Conservation (phyloP, 1,140 invertebrate species). For the Octopus bimaculoides region DNA sequence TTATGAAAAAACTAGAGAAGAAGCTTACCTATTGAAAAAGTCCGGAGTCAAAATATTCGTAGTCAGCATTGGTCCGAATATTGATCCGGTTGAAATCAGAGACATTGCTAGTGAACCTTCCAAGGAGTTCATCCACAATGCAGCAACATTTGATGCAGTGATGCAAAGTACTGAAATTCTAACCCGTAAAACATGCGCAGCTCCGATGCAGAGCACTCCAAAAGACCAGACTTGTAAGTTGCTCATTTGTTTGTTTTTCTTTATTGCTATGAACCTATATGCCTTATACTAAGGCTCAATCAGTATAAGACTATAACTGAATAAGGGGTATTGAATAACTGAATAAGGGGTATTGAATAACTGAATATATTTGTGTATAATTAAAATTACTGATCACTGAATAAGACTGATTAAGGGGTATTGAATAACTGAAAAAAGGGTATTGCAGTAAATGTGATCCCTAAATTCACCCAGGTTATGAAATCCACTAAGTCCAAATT, state of each 20-base stretch:
- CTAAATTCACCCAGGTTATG: too few species aligned
- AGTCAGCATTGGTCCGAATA: slow-evolving; percentile 16
- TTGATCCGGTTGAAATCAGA: slow-evolving; percentile 16
- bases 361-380: too few species aligned
- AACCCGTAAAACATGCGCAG: neutral
- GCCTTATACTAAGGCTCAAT: too few species aligned
- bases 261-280: neutral
- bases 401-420: too few species aligned
- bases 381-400: too few species aligned
- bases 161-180: neutral
- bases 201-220: neutral
- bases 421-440: too few species aligned
- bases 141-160: slow-evolving; percentile 7
- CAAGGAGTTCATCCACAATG: slow-evolving; percentile 9
- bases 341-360: too few species aligned
- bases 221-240: neutral
- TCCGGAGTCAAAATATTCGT: slow-evolving; percentile 22
- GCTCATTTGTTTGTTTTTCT: neutral
- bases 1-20: neutral
- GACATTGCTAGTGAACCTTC: slow-evolving; percentile 11
- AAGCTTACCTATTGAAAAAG: slow-evolving; percentile 17
- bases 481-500: too few species aligned
- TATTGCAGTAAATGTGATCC: too few species aligned
- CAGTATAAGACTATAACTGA: too few species aligned
- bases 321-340: too few species aligned